phyloP scores from a whole-genome alignment of 2,113 vertebrate species.

The Indri indri region DNA sequence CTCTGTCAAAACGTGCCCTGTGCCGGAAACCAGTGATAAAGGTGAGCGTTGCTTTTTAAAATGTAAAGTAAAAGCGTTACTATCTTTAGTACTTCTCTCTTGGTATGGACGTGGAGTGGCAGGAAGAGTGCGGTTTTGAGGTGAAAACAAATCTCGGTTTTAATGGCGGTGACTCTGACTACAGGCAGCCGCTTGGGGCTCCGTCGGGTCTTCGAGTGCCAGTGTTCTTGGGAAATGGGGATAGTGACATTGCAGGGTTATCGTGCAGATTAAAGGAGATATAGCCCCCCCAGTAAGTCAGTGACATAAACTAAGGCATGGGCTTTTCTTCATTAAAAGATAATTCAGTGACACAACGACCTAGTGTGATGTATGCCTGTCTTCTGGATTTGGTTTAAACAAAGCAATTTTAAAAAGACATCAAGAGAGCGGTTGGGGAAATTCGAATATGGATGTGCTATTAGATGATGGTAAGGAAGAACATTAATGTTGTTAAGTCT shows the following conservation, averaged over 20 bases:
- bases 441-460: background rate
- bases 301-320: accelerated
- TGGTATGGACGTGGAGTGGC: too few relatives aligned
- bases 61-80: background rate
- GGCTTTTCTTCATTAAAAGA: background rate
- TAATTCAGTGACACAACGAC: background rate
- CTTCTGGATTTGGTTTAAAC: background rate
- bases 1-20: background rate
- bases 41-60: background rate
- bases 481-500: background rate
- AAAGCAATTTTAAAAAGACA: background rate
- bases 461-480: background rate
- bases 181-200: background rate
- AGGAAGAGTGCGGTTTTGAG: background rate
- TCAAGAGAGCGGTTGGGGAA: background rate
- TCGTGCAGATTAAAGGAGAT: accelerated
- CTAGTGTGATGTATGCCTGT: accelerated
- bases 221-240: background rate
- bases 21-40: background rate
- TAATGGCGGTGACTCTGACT: background rate
- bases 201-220: accelerated
- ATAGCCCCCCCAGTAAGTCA: too few relatives aligned
- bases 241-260: accelerated
- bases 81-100: background rate
- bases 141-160: background rate